Conservation (phyloP, 2,113 vertebrate species). For the Aix galericulata region DNA sequence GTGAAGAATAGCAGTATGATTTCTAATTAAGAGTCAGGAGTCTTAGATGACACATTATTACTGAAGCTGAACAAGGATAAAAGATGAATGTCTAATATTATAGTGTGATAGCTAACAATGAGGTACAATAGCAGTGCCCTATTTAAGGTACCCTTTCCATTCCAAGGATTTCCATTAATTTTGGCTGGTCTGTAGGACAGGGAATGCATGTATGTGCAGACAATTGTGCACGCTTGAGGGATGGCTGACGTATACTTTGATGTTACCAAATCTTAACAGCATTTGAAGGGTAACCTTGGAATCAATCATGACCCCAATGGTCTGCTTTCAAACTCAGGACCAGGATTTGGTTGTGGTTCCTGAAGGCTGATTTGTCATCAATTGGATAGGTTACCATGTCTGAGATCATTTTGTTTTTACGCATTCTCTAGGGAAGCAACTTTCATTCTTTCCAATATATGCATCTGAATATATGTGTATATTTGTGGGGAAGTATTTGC, state of each 20-base stretch:
- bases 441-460: background rate
- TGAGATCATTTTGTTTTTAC: background rate
- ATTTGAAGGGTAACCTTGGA: background rate
- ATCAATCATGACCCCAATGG: background rate
- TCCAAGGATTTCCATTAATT: background rate
- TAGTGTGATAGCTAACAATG: background rate
- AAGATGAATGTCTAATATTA: background rate
- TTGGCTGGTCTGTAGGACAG: background rate
- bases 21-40: conserved; percentile 56
- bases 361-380: background rate
- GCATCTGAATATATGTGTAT: background rate
- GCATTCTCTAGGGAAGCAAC: background rate
- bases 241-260: background rate
- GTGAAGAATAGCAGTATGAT: conserved; percentile 15
- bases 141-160: background rate
- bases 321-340: background rate
- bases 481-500: background rate
- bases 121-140: background rate
- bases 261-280: background rate
- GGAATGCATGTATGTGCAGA: fast-evolving
- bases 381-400: background rate
- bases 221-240: background rate
- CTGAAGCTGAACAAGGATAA: conserved; percentile 19
- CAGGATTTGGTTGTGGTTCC: background rate
- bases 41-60: conserved; percentile 26